Base-by-base conservation (phyloP, 2,888 invertebrate species). In the Scaptomyza caliginosa region DNA sequence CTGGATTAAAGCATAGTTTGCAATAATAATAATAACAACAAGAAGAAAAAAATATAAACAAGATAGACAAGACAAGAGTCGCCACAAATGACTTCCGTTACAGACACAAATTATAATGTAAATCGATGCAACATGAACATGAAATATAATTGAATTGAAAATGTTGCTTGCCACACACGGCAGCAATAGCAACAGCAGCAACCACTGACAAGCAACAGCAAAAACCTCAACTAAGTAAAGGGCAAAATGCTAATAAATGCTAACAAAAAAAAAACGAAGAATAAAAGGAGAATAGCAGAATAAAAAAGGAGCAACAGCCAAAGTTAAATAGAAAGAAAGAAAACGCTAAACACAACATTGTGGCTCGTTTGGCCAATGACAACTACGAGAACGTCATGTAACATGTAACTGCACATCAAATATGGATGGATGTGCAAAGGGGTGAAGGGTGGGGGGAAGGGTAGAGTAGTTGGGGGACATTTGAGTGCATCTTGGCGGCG, bases 231-330 rank as follows among this genome's bases (percentile, higher is more conserved):
- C 56, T 23, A 46, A 72, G 57, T 54, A 79, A 81, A 83, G 86
- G 86, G 86, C 81, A 81, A 81, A 86, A 81, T 81, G 86, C 81
- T 81, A 86, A 81, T 86, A 86, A 86, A 85, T 80, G 83, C 73
- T 54, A 67, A 65, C n/a, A 52, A 63, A 54, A 51, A 63, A 30
- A 13, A 69, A 52, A 65, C 45, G 46, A 60, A 38, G 38, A 30
- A 57, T 16, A 58, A 26, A 16, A 19, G 24, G 8, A 32, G 32
- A 17, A 21, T 45, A 43, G 26, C 16, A 51, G n/a, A 39, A 6
- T 10, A 16, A 17, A 36, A 34, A 4, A n/a, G 28, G 19, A 30
- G 26, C 32, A 36, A 23, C 4, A 43, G 46, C 23, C 23, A 39
- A 36, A 51, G 45, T 49, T 36, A 71, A 65, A 40, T 46, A 62